Evolutionary conservation across 2,797 vertebrate species (phyloP), one percentile per base, ranked within the genome.

Genomic region (Pelodytes ibericus): DNA sequence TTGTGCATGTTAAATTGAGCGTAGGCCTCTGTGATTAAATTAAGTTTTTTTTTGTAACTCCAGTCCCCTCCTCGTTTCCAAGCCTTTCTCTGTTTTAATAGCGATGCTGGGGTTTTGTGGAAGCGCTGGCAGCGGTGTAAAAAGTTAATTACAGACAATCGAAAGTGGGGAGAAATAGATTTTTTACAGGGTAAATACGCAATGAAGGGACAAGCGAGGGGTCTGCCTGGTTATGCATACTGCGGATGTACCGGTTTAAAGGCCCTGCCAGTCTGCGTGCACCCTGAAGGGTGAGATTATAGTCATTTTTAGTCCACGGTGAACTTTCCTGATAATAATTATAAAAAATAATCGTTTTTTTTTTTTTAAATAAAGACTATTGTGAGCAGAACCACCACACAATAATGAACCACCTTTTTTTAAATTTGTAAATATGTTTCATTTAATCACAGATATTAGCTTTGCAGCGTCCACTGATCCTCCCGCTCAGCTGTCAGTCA

Each of bases 1-100:
- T 98, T 96, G 94, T 97, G 93, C 94, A 90, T 94, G 96, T 93
- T 93, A 95, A 98, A 98, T 98, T 98, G 96, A 99, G 96, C 96
- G 92, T 96, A 91, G 89, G 86, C 85, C 91, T 87, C 92, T 89
- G 84, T 91, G 94, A 96, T 96, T 97, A 93, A 97, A 97, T 96
- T 94, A 96, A 96, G 93, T 95, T 94, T n/a, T n/a, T n/a, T n/a
- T n/a, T 93, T 95, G 88, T 88, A 84, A 86, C 68, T 65, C 93
- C 84, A 90, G 87, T 88, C 82, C 89, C 85, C 87, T 87, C 88
- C 93, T 16, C 91, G 91, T 89, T 88, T 87, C 81, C 80, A 82
- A 87, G 85, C 79, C n/a, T 60, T 13, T 47, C 74, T 83, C 81
- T 80, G 82, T 0, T 2, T 83, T 88, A 88, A 87, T 88, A 89